Evolutionary conservation across 2,888 invertebrate genomes (phyloP).

Genomic region (Eurois occulta): DNA sequence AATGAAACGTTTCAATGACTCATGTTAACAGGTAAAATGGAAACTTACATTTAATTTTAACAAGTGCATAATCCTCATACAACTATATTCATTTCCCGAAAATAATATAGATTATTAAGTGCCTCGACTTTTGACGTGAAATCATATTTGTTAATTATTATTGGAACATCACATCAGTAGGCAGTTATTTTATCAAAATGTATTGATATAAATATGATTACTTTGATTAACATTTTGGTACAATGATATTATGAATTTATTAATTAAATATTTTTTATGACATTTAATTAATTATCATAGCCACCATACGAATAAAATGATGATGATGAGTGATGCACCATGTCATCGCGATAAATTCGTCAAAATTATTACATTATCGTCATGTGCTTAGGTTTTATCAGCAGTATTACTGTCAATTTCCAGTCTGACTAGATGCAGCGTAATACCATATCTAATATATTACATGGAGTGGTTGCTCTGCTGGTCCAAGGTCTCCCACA

Average conservation of each 20-base stretch:
- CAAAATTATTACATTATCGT: background rate
- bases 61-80: background rate
- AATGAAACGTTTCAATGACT: constrained; percentile 1
- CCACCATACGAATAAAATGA: background rate
- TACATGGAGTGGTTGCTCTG: background rate
- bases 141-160: background rate
- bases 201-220: background rate
- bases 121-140: background rate
- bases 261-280: background rate
- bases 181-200: background rate
- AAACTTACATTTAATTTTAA: background rate
- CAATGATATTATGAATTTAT: background rate
- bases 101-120: background rate
- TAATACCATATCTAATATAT: background rate
- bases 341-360: background rate
- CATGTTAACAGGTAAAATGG: background rate
- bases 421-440: background rate
- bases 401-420: background rate
- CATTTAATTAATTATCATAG: background rate
- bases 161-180: background rate
- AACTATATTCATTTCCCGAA: background rate
- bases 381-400: background rate
- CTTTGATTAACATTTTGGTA: background rate
- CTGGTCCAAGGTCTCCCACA: background rate
- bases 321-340: background rate